These are phyloP conservation scores for Acromyrmex heyeri DNA, from an alignment of 1,140 invertebrate species.

Conservation along the genomic window DNA sequence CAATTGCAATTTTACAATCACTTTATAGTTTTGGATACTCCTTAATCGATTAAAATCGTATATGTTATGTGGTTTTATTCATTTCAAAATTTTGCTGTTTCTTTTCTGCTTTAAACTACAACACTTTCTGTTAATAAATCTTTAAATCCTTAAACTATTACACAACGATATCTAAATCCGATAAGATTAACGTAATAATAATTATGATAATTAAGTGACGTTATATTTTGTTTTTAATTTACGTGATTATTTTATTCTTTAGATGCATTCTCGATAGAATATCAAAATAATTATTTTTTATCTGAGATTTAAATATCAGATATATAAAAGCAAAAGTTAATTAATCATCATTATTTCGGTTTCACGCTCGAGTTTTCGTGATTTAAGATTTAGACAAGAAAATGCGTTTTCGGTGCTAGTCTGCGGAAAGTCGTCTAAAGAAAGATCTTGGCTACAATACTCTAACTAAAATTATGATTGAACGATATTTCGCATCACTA, in stretches of 20 bases:
- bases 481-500: conserved; percentile 31
- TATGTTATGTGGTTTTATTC: background rate
- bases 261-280: background rate
- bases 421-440: background rate
- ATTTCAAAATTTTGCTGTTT: background rate
- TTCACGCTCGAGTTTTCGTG: conserved; percentile 29
- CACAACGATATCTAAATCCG: background rate
- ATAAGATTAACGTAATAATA: background rate
- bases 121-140: background rate
- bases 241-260: background rate
- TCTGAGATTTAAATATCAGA: conserved; percentile 52
- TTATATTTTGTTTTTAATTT: conserved; percentile 21
- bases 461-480: conserved; percentile 22
- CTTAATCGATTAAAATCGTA: background rate
- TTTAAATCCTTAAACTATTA: conserved; percentile 23
- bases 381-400: conserved; percentile 37
- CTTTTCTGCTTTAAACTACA: background rate
- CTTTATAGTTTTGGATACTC: too few species aligned
- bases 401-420: background rate
- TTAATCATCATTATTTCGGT: conserved; percentile 53
- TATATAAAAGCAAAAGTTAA: conserved; percentile 22
- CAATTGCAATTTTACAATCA: background rate
- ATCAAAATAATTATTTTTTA: conserved; percentile 50
- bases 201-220: background rate
- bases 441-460: background rate